Evolutionary conservation across 2,888 invertebrate species (phyloP).

Genomic region (Caenorhabditis becei): DNA sequence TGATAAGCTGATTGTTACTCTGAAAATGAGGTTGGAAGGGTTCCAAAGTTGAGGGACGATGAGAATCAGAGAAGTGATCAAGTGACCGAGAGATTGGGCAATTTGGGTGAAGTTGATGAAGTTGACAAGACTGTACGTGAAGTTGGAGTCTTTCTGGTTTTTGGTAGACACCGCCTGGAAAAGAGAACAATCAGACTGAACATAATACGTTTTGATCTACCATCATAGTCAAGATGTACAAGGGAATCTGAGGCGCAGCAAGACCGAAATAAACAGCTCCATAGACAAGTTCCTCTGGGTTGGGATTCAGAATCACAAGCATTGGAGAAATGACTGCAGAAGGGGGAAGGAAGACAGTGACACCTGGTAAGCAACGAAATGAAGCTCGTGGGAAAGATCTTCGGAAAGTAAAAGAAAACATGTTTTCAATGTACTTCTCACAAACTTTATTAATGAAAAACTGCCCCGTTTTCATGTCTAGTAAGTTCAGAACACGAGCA

Average conservation of each 20-base stretch:
- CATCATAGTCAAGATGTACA: background rate
- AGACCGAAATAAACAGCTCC: background rate
- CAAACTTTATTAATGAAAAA: no score
- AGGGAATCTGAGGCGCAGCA: background rate
- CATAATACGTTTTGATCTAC: no score
- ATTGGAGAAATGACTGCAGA: no score
- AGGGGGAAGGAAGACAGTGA: no score
- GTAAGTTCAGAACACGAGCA: no score
- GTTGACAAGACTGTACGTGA: background rate
- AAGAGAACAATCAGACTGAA: no score
- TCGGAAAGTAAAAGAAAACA: no score
- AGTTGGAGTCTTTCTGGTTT: background rate
- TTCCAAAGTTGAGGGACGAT: background rate
- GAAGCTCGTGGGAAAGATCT: no score
- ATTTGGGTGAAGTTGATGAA: conserved; percentile 1
- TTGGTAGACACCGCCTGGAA: background rate
- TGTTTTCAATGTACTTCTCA: no score
- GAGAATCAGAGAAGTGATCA: background rate
- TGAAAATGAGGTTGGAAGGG: background rate
- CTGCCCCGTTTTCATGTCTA: no score
- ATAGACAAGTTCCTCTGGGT: background rate
- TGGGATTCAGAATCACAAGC: background rate
- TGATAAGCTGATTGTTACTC: background rate
- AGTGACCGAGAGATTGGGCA: background rate
- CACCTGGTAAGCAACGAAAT: no score